Evolutionary conservation across 1,140 invertebrate species (phyloP), one percentile per base, ranked within the genome.

Genomic region (Cotesia typhae): DNA sequence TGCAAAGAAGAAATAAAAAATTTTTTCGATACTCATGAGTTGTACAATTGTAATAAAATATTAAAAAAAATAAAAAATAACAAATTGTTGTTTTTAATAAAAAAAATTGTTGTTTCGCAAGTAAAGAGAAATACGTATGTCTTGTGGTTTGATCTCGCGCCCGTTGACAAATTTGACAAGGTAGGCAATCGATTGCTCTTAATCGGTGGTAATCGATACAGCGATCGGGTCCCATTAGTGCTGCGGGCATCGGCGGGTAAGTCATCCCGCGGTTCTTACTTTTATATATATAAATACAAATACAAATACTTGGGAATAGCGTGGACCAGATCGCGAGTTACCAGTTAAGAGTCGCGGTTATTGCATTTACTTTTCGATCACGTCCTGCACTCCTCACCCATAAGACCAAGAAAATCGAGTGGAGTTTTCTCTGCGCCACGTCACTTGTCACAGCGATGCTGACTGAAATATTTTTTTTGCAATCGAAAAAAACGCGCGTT

Each of bases 151-250:
- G 79, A 47, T 77, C 82, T 83, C 79, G 79, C 81, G 73, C 82
- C 79, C 82, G 78, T 82, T 86, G 84, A 86, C 84, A 86, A 86
- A 86, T 86, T 85, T 84, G 81, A 85, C 83, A 82, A 82, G 82
- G 81, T 78, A 79, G 80, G 83, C 80, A 83, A 85, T 83, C 82
- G 78, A 85, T 85, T 79, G 83, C 74, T 82, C 74, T 79, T 76
- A 82, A 82, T 77, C 80, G 79, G 79, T 77, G 82, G 81, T 86
- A 85, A 86, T 86, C 82, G 82, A 85, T 83, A 83, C 84, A 84
- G 80, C 81, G 84, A 86, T 86, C 84, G 79, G 75, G 77, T 20
- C 37, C 84, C 81, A 86, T 86, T 85, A 86, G 67, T 47, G 41
- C 41, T 47, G 59, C 67, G 47, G 36, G 52, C 36, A 68, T 51